phyloP scores from a whole-genome alignment of 2,797 vertebrate genomes.

The Danionella dracula region DNA sequence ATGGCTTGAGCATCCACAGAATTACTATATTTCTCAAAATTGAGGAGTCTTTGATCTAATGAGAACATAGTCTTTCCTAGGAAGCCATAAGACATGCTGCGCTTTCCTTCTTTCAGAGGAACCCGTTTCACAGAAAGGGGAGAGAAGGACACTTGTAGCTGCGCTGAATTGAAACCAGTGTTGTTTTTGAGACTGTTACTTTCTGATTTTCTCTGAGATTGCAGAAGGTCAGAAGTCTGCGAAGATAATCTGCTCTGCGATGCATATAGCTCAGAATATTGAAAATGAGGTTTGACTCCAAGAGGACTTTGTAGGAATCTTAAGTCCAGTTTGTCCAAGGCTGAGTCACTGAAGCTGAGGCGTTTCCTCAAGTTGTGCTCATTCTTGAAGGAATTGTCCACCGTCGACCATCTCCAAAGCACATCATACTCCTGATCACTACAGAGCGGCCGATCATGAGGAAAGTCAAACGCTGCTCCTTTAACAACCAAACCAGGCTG shows the following conservation, averaged over 20 bases:
- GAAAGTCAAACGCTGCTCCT: neutral
- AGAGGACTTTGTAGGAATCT: slow-evolving; percentile 41
- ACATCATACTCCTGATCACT: slow-evolving; percentile 71
- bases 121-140: slow-evolving; percentile 51
- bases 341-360: slow-evolving; percentile 86
- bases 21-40: neutral
- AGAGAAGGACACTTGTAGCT: slow-evolving; percentile 40
- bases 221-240: slow-evolving; percentile 22
- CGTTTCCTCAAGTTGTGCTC: slow-evolving; percentile 63
- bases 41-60: slow-evolving; percentile 7
- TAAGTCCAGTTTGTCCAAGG: slow-evolving; percentile 70
- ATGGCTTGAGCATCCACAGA: neutral
- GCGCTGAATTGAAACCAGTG: slow-evolving; percentile 44
- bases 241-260: slow-evolving; percentile 61
- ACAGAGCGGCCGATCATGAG: slow-evolving; percentile 56
- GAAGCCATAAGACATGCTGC: slow-evolving; percentile 72
- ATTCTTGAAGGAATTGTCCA: slow-evolving; percentile 55
- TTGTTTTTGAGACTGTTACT: slow-evolving; percentile 55
- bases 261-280: slow-evolving; percentile 51
- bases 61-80: slow-evolving; percentile 39
- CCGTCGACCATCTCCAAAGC: slow-evolving; percentile 72
- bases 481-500: slow-evolving; percentile 39
- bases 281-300: slow-evolving; percentile 37
- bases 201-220: slow-evolving; percentile 29
- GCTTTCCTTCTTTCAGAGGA: slow-evolving; percentile 62